Evolutionary conservation across 2,888 invertebrate genomes (phyloP), one percentile per base, ranked within the genome.

Genomic region (Strigamia crassipes): DNA sequence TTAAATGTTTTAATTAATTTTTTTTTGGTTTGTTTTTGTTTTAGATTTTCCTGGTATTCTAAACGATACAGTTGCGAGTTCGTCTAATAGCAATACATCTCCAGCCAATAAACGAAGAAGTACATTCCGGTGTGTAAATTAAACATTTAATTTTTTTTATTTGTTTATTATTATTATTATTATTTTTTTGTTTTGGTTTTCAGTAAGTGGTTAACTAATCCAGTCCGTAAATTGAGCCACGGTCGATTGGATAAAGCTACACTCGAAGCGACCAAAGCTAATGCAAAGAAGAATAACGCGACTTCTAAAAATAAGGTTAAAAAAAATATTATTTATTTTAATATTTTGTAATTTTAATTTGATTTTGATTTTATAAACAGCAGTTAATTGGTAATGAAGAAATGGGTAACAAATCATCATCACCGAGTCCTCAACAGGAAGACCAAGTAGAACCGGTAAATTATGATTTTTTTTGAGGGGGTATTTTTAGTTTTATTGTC

Each of bases 181-280:
- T n/a, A n/a, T n/a, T n/a, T n/a, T n/a, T n/a, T n/a, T n/a, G n/a
- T n/a, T 46, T 34, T 80, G 27, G 18, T 8, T 41, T 42, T 85
- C 83, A 92, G 94, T 87, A 96, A 96, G 92, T 95, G 96, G 94
- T 90, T 97, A 87, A 94, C 96, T 83, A 95, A 93, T 87, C 92
- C 94, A 80, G 91, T 96, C 83, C 91, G 96, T 85, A 97, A 97
- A 89, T 91, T 94, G 85, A 95, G 96, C 85, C 95, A 95, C 88
- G 93, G 93, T 85, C 46, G 61, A 56, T 81, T 83, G 61, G 84
- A 85, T 80, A 85, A 84, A 78, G 83, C 84, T 51, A 66, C 83
- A n/a, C 80, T 81, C 9, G 84, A 84, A 79, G 51, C 83, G 5
- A 82, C 84, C 61, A 85, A 83, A 81, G 38, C 84, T 41, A 82